phyloP scores from a whole-genome alignment of 2,113 vertebrate genomes.

The Elephas maximus region DNA sequence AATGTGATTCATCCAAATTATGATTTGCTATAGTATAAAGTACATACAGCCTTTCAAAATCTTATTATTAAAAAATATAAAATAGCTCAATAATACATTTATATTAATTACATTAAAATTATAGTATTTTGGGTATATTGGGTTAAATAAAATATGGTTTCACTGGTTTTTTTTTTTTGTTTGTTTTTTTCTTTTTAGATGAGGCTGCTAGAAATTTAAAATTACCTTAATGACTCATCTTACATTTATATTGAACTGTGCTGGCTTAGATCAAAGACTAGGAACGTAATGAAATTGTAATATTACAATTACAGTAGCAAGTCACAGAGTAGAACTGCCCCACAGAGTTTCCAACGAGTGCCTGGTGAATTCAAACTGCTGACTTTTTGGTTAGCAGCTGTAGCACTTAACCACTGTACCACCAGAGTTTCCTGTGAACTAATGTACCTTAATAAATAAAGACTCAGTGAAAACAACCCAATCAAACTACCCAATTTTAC shows the following conservation, averaged over 20 bases:
- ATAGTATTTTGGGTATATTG: neutral
- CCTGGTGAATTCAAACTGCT: no score
- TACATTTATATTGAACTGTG: neutral
- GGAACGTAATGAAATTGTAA: neutral
- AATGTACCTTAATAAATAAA: no score
- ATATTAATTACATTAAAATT: neutral
- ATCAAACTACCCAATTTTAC: neutral
- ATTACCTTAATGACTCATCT: neutral
- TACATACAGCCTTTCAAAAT: neutral
- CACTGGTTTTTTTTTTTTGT: neutral
- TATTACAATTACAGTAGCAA: neutral
- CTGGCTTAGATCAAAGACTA: neutral
- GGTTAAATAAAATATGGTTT: neutral
- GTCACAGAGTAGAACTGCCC: neutral
- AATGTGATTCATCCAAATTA: neutral
- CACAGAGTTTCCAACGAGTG: no score
- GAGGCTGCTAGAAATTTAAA: no score
- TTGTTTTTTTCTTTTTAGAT: neutral
- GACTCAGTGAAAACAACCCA: neutral
- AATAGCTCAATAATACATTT: neutral
- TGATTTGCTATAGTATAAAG: neutral
- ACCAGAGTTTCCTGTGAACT: no score
- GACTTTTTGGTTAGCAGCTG: no score
- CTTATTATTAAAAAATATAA: neutral
- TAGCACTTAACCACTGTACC: no score